Evolutionary conservation across 53 echinoderm and acorn worm species (phyloP), one percentile per base, ranked within the genome.

Genomic region (Astropecten irregularis): DNA sequence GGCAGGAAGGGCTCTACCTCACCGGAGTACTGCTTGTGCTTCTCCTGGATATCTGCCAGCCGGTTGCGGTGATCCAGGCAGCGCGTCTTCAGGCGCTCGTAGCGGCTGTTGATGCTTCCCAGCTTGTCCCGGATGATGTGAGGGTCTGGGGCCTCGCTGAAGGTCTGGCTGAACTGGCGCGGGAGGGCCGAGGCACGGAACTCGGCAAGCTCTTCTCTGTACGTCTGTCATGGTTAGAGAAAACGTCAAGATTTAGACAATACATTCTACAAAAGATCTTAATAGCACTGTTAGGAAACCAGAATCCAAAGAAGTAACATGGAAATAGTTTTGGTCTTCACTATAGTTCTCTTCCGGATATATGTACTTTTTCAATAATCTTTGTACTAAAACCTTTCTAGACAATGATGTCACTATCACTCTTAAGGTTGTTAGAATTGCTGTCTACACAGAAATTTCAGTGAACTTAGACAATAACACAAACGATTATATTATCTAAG

Each of bases 151-250:
- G 95, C 99, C 66, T 99, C 92, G 47, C 92, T 92, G 90, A 99
- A 99, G 73, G 94, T 94, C 81, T 93, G 95, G 54, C 92, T 90
- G 74, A 99, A 99, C 88, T 99, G 99, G 33, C 94, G 87, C 20
- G 99, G 99, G 0, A 99, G 86, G 33, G 92, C 90, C 32, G 70
- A 54, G 86, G 82, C 84, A 21, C 99, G 90, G 92, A 95, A 99
- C 30, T 89, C 86, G 29, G 82, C 63, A 37, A 99, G 81, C 10
- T 95, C 94, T 33, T 99, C 92, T 49, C 95, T 90, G 95, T 99
- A 99, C 30, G 79, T 83, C 99, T 97, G 77, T 48, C 48, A 35
- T 77, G 20, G 51, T 25, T 50, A 49, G 5, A 52, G n/a, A n/a
- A n/a, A n/a, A n/a, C n/a, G n/a, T 20, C 42, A 2, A 36, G 3